Base-by-base conservation (phyloP, 2,888 invertebrate genomes). In the Euzetes globulus region DNA sequence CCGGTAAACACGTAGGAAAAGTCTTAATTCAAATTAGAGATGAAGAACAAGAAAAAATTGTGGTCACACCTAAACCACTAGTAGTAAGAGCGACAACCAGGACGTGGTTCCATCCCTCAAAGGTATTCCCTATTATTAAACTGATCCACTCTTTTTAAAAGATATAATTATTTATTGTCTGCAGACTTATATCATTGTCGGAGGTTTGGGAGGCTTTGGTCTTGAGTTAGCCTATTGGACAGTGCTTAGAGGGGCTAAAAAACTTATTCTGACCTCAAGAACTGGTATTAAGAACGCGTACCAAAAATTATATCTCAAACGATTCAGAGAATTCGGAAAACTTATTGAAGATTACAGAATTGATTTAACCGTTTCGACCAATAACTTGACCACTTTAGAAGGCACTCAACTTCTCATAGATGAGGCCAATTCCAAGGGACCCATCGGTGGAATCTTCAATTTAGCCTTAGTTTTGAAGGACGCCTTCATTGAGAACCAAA, bases 1-100 rank as follows among this genome's bases (percentile, higher is more conserved):
- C 93, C 13, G 98, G 98, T 76, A 94, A 92, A 83, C 98, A 98
- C 84, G 94, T 97, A 80, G 98, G 98, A 79, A 98, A 98, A 86
- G 97, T 97, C 71, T 83, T 97, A 72, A 84, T 98, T 78, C 91
- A 94, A 81, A 81, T 84, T 29, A 80, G 83, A 52, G 79, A 80
- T 41, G 82, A 82, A 74, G 82, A 82, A 74, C 78, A 78, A 63
- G 60, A 52, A n/a, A 76, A 72, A 9, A 72, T 75, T 58, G 68
- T 75, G 17, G 71, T 72, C 1, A 47, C 47, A 27, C 72, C 79
- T 11, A 65, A 74, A 15, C 73, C 78, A 27, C 47, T 77, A 15
- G 63, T 33, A 3, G 75, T 72, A 0, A 50, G 73, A 25, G 81
- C 82, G 11, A 75, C 82, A 1, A 78, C 80, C 7, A 78, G 81